Evolutionary conservation across 1,140 invertebrate species (phyloP).

Genomic region (Callitettix versicolor): DNA sequence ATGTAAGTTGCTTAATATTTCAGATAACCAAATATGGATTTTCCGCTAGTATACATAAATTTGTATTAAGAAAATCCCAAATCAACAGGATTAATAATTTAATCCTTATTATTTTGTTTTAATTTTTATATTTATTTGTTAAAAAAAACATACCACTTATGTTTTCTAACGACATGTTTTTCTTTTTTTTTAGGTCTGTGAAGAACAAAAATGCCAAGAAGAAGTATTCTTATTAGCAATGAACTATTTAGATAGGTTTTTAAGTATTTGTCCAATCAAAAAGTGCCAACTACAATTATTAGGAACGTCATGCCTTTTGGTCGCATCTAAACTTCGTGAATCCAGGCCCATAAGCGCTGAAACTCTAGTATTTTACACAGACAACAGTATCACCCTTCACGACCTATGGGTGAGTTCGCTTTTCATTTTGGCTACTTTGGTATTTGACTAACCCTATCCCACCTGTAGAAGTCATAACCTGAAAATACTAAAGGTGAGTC

Average conservation of each 20-base stretch:
- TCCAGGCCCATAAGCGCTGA: slow-evolving; percentile 67
- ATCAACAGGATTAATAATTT: too few species aligned
- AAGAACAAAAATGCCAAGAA: slow-evolving; percentile 81
- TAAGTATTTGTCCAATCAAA: slow-evolving; percentile 63
- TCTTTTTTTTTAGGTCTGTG: slow-evolving; percentile 67
- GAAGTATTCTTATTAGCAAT: slow-evolving; percentile 84
- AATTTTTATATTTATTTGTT: too few species aligned
- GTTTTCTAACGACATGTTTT: slow-evolving; percentile 13
- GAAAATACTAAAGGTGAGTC: too few species aligned
- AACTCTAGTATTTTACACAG: slow-evolving; percentile 79
- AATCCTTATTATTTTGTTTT: too few species aligned
- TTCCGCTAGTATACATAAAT: too few species aligned
- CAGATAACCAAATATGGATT: too few species aligned
- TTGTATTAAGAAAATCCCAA: too few species aligned
- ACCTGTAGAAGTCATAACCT: too few species aligned
- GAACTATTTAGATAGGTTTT: slow-evolving; percentile 86
- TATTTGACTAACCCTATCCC: too few species aligned
- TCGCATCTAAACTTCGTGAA: slow-evolving; percentile 85
- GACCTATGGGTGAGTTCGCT: slow-evolving; percentile 71
- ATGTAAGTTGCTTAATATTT: too few species aligned
- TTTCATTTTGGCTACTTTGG: not conserved
- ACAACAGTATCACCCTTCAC: slow-evolving; percentile 72
- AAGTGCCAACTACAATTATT: slow-evolving; percentile 81
- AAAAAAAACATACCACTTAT: too few species aligned
- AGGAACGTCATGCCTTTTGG: slow-evolving; percentile 75